Evolutionary conservation across 2,888 invertebrate species (phyloP), one percentile per base, ranked within the genome.

Genomic region (Eupithecia insigniata): DNA sequence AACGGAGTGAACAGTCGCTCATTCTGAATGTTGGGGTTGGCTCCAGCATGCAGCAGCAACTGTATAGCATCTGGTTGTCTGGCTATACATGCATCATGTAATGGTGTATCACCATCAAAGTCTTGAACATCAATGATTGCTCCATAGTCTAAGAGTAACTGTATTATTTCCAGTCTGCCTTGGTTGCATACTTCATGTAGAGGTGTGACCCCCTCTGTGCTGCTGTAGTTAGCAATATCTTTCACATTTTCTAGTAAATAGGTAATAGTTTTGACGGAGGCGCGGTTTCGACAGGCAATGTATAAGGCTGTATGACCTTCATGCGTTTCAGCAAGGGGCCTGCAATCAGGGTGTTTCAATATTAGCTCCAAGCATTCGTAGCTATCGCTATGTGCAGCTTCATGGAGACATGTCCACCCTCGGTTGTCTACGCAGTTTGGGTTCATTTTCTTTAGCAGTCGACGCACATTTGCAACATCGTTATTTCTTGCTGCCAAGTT

Each of bases 371-470:
- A 76, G 67, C 92, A 85, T 73, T 93, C 89, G 67, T 89, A 90
- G 72, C 90, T 90, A 75, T 94, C 92, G 58, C 83, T 85, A 16
- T 88, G 89, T 1, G 95, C 94, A 1, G 95, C 95, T 85, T 95
- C 95, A 67, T 95, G 95, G 1, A 95, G 85, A 70, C 94, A 92
- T 0, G 95, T 95, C 94, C 95, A 95, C 8, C 95, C 95, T 81
- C 95, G 88, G 74, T 95, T 94, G 78, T 95, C 95, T 10, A 90
- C 88, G 73, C 89, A 89, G 79, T 94, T 94, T 1, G 93, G 92
- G 80, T 94, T 94, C 43, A 90, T 88, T 81, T 91, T 94, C 72
- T 87, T 84, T 1, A 95, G 82, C 68, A 94, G 81, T 60, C 87
- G 81, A 36, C 85, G 85, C 12, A 95, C 89, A 64, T 83, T 84